phyloP scores from a whole-genome alignment of 2,113 vertebrate genomes.

The Rana temporaria region DNA sequence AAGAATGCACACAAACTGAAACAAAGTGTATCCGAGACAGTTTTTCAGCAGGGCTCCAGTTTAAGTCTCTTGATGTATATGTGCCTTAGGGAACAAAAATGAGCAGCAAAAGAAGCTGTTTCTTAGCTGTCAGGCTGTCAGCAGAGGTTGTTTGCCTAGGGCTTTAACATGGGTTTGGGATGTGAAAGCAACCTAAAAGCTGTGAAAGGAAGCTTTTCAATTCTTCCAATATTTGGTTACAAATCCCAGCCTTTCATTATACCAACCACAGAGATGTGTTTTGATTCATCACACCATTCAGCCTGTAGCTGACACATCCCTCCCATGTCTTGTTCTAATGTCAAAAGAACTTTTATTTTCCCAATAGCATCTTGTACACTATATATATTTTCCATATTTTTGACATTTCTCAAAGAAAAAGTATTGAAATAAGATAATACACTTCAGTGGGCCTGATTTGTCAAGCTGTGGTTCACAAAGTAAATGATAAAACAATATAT shows the following conservation, averaged over 20 bases:
- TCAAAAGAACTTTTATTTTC: neutral
- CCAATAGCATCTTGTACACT: no score
- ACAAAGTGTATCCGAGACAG: neutral
- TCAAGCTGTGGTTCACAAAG: no score
- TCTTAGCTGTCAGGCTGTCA: conserved; percentile 56
- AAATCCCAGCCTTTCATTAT: conserved; percentile 60
- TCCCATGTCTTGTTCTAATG: neutral
- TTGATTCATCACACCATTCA: conserved; percentile 39
- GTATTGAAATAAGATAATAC: no score
- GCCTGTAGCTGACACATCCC: neutral
- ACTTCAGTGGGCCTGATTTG: no score
- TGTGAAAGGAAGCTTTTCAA: conserved; percentile 70
- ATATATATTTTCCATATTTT: no score
- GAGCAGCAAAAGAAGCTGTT: conserved; percentile 1
- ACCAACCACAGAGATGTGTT: conserved; percentile 69
- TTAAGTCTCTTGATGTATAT: conserved; percentile 6
- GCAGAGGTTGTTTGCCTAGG: conserved; percentile 72
- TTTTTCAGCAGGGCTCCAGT: neutral
- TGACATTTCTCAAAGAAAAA: no score
- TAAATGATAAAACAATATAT: no score
- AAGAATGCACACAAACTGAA: neutral
- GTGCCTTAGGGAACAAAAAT: conserved; percentile 43
- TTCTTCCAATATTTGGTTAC: conserved; percentile 74
- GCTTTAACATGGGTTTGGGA: conserved; percentile 62
- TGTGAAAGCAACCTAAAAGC: conserved; percentile 68